Base-by-base conservation (phyloP, 2,888 invertebrate species). In the Tricholauxania praeusta region DNA sequence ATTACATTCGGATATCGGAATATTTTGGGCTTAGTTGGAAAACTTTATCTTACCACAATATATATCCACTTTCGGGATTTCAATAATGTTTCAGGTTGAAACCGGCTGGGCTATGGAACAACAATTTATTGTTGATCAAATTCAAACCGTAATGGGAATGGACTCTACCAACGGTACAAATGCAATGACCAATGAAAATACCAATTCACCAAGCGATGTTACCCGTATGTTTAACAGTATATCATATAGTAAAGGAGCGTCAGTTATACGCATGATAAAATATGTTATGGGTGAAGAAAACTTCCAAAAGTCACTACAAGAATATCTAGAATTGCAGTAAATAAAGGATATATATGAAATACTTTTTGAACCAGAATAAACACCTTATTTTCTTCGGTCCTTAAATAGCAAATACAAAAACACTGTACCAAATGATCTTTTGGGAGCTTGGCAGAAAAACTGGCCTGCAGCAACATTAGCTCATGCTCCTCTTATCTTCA, bases 51-150 rank as follows among this genome's bases (percentile, higher is more conserved):
- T 28, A 28, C 28, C 0, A 28, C 2, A 28, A 28, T 28, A 28
- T 28, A n/a, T 4, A 28, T 28, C 3, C 2, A 28, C 28, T 28
- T 28, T 28, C 28, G 28, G 28, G 0, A 28, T 28, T 28, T 28
- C 28, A 28, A 28, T 28, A 28, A 3, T 4, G 5, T 52, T 67
- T 2, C 17, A 92, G 92, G 90, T 91, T n/a, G 90, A 91, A 78
- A 86, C 86, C 0, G 82, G 89, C 0, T 92, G 92, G 91, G 91
- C 91, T 52, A 82, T 94, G 72, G 90, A 89, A 32, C 89, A 90
- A 10, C 93, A 94, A 79, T 94, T 94, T 80, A 91, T 94, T 0
- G 88, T 89, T 0, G 91, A 92, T 72, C 92, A 93, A 82, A 79
- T 94, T 0, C 94, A 94, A 77, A 84, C 88, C 0, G 90, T 92